These are phyloP conservation scores for Drosophila trapezifrons DNA, from an alignment of 1,140 invertebrate genomes.

Conservation along the genomic window DNA sequence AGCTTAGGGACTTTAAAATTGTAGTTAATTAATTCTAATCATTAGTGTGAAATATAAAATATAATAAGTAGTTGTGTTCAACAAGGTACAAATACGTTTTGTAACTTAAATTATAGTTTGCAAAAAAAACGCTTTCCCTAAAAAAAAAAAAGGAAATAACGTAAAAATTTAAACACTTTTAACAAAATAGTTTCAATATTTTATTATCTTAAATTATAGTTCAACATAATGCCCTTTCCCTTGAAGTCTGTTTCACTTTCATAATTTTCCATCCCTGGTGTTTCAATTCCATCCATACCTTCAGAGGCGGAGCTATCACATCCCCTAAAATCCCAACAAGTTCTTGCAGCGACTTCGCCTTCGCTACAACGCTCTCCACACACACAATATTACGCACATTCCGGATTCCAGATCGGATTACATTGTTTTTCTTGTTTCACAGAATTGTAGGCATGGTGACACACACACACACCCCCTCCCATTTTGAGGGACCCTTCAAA, in stretches of 20 bases:
- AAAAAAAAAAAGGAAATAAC: too few relatives aligned
- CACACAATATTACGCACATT: constrained; percentile 64
- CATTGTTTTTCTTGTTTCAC: constrained; percentile 66
- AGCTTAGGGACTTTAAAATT: too few relatives aligned
- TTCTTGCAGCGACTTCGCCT: constrained; percentile 2
- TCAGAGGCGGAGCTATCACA: constrained; percentile 50
- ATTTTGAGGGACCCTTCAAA: constrained; percentile 27
- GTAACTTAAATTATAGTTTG: too few relatives aligned
- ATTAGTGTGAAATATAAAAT: too few relatives aligned
- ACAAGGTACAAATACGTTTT: too few relatives aligned
- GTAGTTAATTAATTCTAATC: too few relatives aligned
- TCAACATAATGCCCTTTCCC: not conserved
- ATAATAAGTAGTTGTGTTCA: too few relatives aligned
- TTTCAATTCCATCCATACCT: constrained; percentile 25
- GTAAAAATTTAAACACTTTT: too few relatives aligned
- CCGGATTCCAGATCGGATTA: constrained; percentile 59
- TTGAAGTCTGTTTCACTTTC: constrained; percentile 27
- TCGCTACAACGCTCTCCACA: constrained; percentile 11
- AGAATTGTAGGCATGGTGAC: constrained; percentile 48
- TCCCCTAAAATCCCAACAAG: constrained; percentile 40
- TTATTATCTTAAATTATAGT: not conserved
- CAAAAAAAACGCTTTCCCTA: too few relatives aligned
- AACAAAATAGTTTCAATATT: too few relatives aligned
- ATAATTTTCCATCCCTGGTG: not conserved
- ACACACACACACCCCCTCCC: constrained; percentile 14